Percentiles rank a stretch among this genome's conserved stretches.
Conservation (phyloP, 2,113 vertebrate genomes). For the Chroicocephalus ridibundus region DNA sequence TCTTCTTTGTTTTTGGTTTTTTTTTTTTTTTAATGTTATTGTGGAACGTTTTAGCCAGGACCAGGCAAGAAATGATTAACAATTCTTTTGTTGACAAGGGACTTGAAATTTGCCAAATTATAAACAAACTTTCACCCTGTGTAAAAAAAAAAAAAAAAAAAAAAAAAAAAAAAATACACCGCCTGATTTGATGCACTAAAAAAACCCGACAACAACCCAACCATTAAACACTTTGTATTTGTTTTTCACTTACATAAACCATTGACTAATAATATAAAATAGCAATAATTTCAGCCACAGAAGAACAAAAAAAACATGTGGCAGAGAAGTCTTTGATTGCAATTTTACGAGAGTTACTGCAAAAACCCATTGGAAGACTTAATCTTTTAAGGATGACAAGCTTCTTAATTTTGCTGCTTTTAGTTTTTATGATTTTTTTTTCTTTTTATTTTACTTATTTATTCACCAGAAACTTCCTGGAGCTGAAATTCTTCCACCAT, state of each 20-base stretch:
- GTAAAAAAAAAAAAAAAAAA: no score
- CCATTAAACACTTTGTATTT: not conserved
- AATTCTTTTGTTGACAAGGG: not conserved
- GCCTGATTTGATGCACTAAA: not conserved
- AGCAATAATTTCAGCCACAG: not conserved
- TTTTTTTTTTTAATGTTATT: not conserved
- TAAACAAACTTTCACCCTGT: no score
- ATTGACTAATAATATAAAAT: not conserved
- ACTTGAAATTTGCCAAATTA: not conserved
- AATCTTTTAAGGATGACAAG: not conserved
- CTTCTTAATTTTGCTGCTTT: not conserved
- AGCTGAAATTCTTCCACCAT: rapidly evolving
- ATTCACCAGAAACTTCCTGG: not conserved
- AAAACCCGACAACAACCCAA: not conserved
- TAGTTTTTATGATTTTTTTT: not conserved
- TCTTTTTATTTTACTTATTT: not conserved
- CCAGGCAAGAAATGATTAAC: not conserved
- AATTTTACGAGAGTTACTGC: not conserved
- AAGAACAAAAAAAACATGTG: not conserved
- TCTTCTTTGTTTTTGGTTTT: not conserved
- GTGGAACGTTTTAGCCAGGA: not conserved
- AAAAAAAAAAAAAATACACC: no score
- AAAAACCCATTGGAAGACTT: not conserved
- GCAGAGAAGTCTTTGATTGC: not conserved
- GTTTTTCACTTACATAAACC: not conserved